Base-by-base conservation (phyloP, 2,888 invertebrate genomes). In the Ligdia adustata region DNA sequence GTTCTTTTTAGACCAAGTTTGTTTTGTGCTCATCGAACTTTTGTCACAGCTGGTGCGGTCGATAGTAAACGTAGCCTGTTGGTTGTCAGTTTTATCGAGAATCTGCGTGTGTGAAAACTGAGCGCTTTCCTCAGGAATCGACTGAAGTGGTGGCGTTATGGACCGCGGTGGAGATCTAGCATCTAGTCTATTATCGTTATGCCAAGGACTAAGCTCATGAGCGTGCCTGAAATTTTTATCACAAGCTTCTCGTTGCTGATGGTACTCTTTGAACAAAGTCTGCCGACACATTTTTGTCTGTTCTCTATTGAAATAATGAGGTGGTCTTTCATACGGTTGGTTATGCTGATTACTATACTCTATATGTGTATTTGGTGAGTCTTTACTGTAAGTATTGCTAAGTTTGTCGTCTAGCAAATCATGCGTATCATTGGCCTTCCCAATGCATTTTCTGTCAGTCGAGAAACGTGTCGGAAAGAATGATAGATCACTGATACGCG, bases 301-400 rank as follows among this genome's bases (percentile, higher is more conserved):
- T 2, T 85, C 83, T 50, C 65, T 75, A 24, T 60, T 47, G 15
- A 72, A 68, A 38, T 69, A 75, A 28, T 67, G 63, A 13, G 76
- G 75, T n/a, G 73, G 73, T 52, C 59, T 78, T 18, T 84, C 85
- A 7, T 1, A 50, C 34, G 28, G 52, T 54, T 75, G 72, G 54
- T 72, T 70, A 4, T 14, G 27, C 1, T 37, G 37, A 11, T 57
- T 50, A 45, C 70, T 60, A 9, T 51, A 59, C 6, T 88, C 82
- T 9, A 72, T 50, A n/a, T 75, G 72, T n/a, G 73, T 75, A 32
- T 75, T 73, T 0, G 89, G 89, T 0, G 90, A 90, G 24, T 91
- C 91, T 66, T 91, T 92, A 3, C 90, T 89, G 52, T 82, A 92
- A 0, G 92, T 92, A 56, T 91, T 91, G 63, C 83, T 86, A 5